Evolutionary conservation across 1,140 invertebrate genomes (phyloP).

Genomic region (Octopus bimaculoides): DNA sequence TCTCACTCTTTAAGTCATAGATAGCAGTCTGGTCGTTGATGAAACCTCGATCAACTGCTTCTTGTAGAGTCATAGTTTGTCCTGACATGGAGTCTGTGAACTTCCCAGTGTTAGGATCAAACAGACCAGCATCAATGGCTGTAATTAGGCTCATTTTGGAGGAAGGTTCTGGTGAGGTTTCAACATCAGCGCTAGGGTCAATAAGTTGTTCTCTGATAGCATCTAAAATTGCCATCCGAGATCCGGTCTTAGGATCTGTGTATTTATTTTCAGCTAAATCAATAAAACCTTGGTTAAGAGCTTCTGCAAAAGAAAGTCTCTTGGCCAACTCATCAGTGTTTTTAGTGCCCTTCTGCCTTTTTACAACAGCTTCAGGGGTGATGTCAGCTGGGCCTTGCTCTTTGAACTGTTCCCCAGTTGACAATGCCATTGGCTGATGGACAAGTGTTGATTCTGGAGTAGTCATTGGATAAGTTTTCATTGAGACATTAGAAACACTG

Average conservation of each 20-base stretch:
- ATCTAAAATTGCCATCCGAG: constrained; percentile 74
- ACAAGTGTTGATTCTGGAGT: no score
- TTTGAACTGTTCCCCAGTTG: no score
- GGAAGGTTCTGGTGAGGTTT: constrained; percentile 13
- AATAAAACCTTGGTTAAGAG: constrained; percentile 65
- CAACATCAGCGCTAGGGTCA: constrained; percentile 58
- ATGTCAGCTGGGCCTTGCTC: no score
- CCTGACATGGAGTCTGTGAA: constrained; percentile 77
- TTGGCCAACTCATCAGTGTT: constrained; percentile 21
- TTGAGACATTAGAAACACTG: no score
- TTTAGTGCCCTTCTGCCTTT: not conserved
- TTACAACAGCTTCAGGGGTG: not conserved
- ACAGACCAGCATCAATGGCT: constrained; percentile 73
- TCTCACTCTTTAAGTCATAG: constrained; percentile 60
- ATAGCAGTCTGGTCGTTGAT: constrained; percentile 58
- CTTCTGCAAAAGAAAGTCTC: constrained; percentile 48
- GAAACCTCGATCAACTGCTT: constrained; percentile 40
- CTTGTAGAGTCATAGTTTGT: constrained; percentile 50
- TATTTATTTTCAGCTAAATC: constrained; percentile 71
- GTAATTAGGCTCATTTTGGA: constrained; percentile 67
- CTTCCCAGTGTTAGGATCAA: constrained; percentile 74
- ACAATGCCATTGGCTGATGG: no score
- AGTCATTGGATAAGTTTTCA: no score
- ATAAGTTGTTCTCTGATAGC: constrained; percentile 79
- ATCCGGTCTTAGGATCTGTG: constrained; percentile 77